A percentile compares a stretch with the other conserved stretches of the same genome.
These are phyloP conservation scores for Tenthredo distinguenda DNA, from an alignment of 2,888 invertebrate genomes.

Conservation along the genomic window DNA sequence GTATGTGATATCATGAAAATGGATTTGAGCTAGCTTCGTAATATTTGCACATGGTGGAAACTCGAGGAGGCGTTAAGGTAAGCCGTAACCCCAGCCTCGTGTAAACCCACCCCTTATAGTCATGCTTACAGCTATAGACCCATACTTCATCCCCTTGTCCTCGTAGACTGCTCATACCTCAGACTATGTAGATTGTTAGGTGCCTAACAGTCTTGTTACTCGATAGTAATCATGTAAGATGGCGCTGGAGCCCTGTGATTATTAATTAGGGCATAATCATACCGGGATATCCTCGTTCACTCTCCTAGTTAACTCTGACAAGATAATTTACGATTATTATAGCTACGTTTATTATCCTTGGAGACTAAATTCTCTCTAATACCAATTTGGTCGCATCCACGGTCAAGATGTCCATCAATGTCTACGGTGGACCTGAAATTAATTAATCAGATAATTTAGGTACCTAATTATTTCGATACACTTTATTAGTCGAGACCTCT, in stretches of 20 bases:
- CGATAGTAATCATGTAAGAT: slow-evolving; percentile 53
- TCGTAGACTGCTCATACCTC: slow-evolving; percentile 42
- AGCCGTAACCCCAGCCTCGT: slow-evolving; percentile 48
- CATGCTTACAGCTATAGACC: slow-evolving; percentile 42
- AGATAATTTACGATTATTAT: slow-evolving; percentile 53
- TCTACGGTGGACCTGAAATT: background rate
- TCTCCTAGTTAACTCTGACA: slow-evolving; percentile 51
- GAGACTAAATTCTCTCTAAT: slow-evolving; percentile 36
- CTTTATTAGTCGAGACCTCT: background rate
- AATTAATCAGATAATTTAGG: slow-evolving; percentile 19
- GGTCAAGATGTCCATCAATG: slow-evolving; percentile 40
- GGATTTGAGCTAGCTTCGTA: slow-evolving; percentile 44
- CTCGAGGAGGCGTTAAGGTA: slow-evolving; percentile 49
- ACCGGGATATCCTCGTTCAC: slow-evolving; percentile 26
- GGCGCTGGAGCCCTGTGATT: slow-evolving; percentile 51
- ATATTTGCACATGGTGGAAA: slow-evolving; percentile 46
- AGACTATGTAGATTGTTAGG: slow-evolving; percentile 53
- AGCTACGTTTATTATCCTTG: slow-evolving; percentile 45
- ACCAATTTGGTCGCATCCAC: slow-evolving; percentile 25
- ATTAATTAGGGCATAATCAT: slow-evolving; percentile 54
- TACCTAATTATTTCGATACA: slow-evolving; percentile 24
- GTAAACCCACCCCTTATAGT: slow-evolving; percentile 47
- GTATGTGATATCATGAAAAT: slow-evolving; percentile 40
- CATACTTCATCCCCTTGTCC: slow-evolving; percentile 51
- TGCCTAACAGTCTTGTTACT: slow-evolving; percentile 53